Conservation (phyloP, 2,113 vertebrate species). For the Jaculus jaculus region DNA sequence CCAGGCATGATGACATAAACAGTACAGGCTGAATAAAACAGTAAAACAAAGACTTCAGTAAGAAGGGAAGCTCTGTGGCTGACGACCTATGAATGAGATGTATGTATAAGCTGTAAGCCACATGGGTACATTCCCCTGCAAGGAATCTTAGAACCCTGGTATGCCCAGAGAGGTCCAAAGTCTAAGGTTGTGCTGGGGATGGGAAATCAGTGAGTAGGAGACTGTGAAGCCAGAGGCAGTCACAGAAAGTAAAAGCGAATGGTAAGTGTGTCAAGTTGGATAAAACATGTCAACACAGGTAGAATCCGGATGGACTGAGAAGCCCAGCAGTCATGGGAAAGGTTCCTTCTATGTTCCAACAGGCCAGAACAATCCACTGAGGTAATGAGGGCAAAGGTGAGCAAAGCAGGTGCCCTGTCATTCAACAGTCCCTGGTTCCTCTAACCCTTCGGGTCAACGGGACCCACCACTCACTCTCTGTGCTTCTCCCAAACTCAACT, state of each 20-base stretch:
- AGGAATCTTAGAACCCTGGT: rapidly evolving
- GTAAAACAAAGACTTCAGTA: neutral
- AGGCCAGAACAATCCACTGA: neutral
- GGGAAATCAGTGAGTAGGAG: neutral
- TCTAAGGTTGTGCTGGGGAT: neutral
- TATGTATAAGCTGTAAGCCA: neutral
- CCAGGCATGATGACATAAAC: neutral
- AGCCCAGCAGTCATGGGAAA: neutral
- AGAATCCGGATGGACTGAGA: neutral
- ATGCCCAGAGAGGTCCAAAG: neutral
- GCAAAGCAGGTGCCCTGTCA: neutral
- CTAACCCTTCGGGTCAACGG: neutral
- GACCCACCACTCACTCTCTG: neutral
- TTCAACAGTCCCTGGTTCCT: neutral
- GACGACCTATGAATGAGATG: neutral
- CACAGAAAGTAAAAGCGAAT: neutral
- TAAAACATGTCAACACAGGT: neutral
- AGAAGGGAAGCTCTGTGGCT: neutral
- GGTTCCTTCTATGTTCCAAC: neutral
- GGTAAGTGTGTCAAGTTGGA: neutral
- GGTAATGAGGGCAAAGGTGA: neutral
- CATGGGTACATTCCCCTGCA: neutral
- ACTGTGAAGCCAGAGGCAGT: neutral
- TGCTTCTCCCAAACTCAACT: neutral
- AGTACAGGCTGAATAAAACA: too few species aligned